Percentiles rank a stretch among this genome's conserved stretches.
Evolutionary conservation across 2,797 vertebrate genomes (phyloP).

Genomic region (Coregonus ussuriensis): DNA sequence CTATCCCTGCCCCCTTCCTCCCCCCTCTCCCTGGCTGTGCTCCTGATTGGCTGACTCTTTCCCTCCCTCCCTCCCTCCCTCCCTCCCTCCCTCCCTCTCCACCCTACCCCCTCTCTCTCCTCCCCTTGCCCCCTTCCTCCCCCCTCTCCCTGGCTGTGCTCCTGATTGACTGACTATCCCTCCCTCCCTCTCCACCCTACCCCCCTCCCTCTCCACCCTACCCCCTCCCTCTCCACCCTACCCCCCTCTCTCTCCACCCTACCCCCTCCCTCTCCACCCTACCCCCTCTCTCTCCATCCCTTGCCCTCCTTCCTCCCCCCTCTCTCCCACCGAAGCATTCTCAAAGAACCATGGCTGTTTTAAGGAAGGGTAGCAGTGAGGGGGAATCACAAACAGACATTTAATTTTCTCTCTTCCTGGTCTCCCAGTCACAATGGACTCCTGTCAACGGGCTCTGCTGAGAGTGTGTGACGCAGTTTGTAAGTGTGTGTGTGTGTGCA

Average conservation of each 20-base stretch:
- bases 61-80: neutral
- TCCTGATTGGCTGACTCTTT: neutral
- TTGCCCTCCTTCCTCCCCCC: neutral
- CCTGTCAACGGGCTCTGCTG: neutral
- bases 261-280: too few relatives aligned
- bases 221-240: too few relatives aligned
- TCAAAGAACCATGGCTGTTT: conserved; percentile 38
- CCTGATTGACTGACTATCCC: neutral
- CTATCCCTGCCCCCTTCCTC: neutral
- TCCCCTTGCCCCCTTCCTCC: too few relatives aligned
- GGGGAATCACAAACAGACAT: neutral
- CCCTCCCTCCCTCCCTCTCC: neutral
- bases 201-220: neutral
- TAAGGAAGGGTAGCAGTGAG: conserved; percentile 22
- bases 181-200: neutral
- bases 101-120: neutral
- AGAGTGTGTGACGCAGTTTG: neutral
- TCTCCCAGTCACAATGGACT: neutral
- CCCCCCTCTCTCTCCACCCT: neutral
- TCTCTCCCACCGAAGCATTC: neutral
- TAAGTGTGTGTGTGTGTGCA: neutral
- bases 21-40: too few relatives aligned
- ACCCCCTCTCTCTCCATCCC: neutral
- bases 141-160: too few relatives aligned
- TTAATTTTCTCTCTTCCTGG: neutral